phyloP scores from a whole-genome alignment of 2,113 vertebrate species.

The Halichoerus grypus region DNA sequence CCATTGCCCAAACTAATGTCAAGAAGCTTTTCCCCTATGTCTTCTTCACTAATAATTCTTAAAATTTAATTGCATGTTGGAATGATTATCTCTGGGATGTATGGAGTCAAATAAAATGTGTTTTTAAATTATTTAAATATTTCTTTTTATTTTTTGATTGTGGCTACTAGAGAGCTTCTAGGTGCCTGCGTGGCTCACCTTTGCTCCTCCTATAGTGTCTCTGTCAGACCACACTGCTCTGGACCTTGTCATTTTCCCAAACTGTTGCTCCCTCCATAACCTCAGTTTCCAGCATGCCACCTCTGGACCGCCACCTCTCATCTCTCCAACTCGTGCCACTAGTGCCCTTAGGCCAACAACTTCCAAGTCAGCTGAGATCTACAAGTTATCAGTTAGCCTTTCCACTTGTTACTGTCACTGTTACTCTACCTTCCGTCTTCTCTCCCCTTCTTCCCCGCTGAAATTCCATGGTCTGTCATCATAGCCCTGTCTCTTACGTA shows the following conservation, averaged over 20 bases:
- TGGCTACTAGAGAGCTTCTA: background rate
- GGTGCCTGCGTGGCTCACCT: background rate
- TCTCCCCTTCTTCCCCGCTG: background rate
- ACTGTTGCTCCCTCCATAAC: background rate
- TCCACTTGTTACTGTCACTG: too few species aligned
- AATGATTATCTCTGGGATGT: background rate
- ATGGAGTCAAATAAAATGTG: background rate
- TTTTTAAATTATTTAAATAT: background rate
- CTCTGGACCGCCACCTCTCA: background rate
- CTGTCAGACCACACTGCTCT: too few species aligned
- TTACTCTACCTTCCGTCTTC: background rate
- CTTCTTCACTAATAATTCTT: background rate
- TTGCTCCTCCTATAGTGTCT: background rate
- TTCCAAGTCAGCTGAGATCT: background rate
- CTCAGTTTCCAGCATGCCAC: background rate
- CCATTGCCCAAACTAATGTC: too few species aligned
- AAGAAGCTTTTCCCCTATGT: background rate
- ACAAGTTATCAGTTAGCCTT: rapidly evolving
- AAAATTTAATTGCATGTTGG: background rate
- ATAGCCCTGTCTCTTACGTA: rapidly evolving
- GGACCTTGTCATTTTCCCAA: background rate
- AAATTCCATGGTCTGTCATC: rapidly evolving
- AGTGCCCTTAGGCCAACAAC: rapidly evolving
- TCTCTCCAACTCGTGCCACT: background rate
- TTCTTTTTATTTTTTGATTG: background rate